Percentiles rank a stretch among this genome's conserved stretches.
Conservation (phyloP, 2,113 vertebrate species). For the Ahaetulla prasina region DNA sequence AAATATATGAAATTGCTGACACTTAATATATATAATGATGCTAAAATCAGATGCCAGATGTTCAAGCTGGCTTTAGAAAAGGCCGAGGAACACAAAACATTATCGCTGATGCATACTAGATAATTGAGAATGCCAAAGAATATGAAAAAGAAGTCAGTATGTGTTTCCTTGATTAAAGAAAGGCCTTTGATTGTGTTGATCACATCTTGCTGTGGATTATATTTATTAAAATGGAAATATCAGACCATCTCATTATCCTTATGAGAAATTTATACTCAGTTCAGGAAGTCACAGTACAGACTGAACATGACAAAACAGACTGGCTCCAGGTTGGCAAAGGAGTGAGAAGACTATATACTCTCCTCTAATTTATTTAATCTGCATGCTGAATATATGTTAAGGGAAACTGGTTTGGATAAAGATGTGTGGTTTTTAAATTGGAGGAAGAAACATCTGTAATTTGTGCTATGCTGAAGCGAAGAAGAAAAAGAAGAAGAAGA, state of each 20-base stretch:
- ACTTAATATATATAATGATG: conserved; percentile 14
- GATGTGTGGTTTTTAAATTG: background rate
- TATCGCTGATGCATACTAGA: background rate
- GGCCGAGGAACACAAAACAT: background rate
- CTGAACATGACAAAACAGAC: background rate
- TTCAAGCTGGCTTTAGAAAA: background rate
- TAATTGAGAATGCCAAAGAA: background rate
- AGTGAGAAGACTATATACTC: background rate
- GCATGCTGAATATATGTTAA: background rate
- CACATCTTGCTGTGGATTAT: background rate
- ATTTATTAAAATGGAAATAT: background rate
- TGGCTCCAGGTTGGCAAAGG: background rate
- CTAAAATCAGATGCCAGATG: background rate
- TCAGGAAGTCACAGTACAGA: background rate
- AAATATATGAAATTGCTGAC: conserved; percentile 14
- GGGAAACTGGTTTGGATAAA: background rate
- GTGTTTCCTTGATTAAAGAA: background rate
- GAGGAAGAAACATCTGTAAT: background rate
- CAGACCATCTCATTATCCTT: background rate
- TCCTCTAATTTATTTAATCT: background rate
- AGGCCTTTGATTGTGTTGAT: background rate
- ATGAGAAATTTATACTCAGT: background rate
- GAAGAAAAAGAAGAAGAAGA: background rate
- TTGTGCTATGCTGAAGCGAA: background rate
- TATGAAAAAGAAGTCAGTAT: background rate